Evolutionary conservation across 2,113 vertebrate species (phyloP).

Genomic region (Hystrix brachyura): DNA sequence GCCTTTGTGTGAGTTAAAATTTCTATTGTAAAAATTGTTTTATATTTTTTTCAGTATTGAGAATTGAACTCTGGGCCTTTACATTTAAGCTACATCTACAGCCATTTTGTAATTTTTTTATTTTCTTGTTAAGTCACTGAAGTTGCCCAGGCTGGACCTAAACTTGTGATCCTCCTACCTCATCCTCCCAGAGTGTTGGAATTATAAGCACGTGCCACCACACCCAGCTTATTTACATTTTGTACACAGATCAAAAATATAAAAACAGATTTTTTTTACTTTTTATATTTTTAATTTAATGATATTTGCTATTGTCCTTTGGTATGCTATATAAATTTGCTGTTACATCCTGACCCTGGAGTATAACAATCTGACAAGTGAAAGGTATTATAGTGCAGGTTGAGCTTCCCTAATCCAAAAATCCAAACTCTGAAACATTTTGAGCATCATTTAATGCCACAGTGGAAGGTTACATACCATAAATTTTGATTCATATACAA

Average conservation of each 20-base stretch:
- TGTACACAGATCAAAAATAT: background rate
- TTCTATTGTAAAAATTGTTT: background rate
- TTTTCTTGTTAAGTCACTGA: background rate
- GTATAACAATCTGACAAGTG: background rate
- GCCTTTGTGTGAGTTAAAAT: background rate
- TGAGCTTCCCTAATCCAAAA: background rate
- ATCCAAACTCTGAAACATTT: background rate
- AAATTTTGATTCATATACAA: background rate
- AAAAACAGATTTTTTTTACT: background rate
- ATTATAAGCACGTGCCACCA: background rate
- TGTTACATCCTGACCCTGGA: background rate
- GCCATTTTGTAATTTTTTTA: background rate
- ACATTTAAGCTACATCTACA: background rate
- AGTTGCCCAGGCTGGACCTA: background rate
- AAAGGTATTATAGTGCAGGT: background rate
- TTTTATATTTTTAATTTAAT: constrained; percentile 10
- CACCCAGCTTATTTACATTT: background rate
- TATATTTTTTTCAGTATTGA: background rate
- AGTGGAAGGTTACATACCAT: background rate
- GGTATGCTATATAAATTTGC: background rate
- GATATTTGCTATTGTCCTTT: background rate
- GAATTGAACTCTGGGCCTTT: background rate
- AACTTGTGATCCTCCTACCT: background rate
- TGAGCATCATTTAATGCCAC: background rate
- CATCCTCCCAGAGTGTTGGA: background rate